Base-by-base conservation (phyloP, 1,140 invertebrate species). In the Calliphora vicina region DNA sequence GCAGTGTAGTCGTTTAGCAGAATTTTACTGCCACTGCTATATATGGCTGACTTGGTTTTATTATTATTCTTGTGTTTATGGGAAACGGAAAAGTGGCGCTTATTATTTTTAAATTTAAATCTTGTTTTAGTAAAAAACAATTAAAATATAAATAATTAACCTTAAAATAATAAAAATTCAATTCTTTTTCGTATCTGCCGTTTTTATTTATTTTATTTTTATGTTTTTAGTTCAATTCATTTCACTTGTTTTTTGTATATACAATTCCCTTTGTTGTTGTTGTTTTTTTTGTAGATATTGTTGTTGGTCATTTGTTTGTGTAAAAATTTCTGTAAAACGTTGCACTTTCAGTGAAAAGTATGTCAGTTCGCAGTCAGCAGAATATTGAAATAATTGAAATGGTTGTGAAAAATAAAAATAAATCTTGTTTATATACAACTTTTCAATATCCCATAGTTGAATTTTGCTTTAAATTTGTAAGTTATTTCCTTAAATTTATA, bases 71-170 rank as follows among this genome's bases (percentile, higher is more conserved):
- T 67, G 50, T 57, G 6, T 57, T 57, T n/a, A 57, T 57, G 50
- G 50, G 15, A 57, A 67, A 67, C 61, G 61, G 61, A 67, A 67
- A 67, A 67, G 61, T 67, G 61, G 61, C 61, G 61, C 61, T 67
- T 67, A 67, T 67, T 67, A 67, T 67, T 67, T 67, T 67, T 10
- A 67, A 20, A 67, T 67, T 67, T 67, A 25, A 67, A 67, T 25
- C n/a, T 67, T 67, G n/a, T 67, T 67, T 20, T 67, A 67, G 61
- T 67, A 67, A 67, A 57, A 67, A 67, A 67, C 23, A 23, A 67
- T 25, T 67, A 67, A 67, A 67, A 25, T n/a, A n/a, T 23, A 20
- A 23, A 67, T 67, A 67, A 67, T 67, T 67, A 67, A 67, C 61
- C 61, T 67, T 67, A 67, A 67, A 67, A 23, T 23, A 23, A 20